Conservation (phyloP, 2,797 vertebrate genomes). For the Ceyx erithaca region DNA sequence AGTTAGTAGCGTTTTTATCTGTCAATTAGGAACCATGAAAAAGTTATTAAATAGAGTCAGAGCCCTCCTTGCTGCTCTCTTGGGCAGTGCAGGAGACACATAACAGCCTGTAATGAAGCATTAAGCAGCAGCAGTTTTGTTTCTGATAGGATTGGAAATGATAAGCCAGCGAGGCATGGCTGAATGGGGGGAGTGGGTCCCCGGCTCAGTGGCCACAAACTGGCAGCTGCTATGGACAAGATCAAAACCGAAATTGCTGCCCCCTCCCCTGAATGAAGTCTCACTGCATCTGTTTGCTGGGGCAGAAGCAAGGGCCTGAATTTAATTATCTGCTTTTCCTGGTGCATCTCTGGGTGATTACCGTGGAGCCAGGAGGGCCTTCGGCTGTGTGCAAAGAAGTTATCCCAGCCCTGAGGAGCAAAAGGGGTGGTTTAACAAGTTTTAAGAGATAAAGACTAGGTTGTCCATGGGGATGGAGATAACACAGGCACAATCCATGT, state of each 20-base stretch:
- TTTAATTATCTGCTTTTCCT: conserved; percentile 24
- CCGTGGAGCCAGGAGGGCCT: not conserved
- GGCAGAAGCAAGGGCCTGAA: not conserved
- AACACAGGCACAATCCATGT: not conserved
- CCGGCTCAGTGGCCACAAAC: not conserved
- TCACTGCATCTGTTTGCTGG: not conserved
- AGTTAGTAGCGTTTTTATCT: conserved; percentile 70
- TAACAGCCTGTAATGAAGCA: conserved; percentile 66
- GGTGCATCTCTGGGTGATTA: not conserved
- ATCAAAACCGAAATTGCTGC: not conserved
- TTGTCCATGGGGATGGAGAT: not conserved
- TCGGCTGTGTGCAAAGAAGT: not conserved
- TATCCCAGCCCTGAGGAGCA: not conserved
- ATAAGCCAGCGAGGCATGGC: conserved; percentile 37
- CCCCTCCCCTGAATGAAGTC: not conserved
- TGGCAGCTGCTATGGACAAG: not conserved
- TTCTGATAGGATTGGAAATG: conserved; percentile 61
- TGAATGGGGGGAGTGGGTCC: not conserved
- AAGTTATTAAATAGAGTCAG: conserved; percentile 67
- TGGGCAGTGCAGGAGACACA: conserved; percentile 45
- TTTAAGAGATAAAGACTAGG: not conserved
- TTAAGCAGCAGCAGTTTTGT: conserved; percentile 67
- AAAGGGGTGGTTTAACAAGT: not conserved
- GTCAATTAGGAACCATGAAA: conserved; percentile 74
- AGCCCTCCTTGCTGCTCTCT: conserved; percentile 55